Conservation (phyloP, 1,140 invertebrate species). For the Drepana arcuata region DNA sequence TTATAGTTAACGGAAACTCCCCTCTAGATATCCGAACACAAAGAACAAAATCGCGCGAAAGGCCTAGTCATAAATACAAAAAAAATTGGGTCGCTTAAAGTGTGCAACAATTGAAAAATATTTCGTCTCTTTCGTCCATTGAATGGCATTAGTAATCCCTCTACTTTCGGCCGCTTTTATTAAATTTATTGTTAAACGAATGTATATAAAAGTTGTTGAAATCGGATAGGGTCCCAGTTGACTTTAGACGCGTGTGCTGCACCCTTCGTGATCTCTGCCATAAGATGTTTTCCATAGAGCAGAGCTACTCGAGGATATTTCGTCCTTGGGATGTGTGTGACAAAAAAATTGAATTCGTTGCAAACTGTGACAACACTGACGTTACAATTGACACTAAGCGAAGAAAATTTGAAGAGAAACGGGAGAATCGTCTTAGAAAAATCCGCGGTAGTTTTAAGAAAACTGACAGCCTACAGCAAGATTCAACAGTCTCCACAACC, state of each 20-base stretch:
- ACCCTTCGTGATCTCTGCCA: slow-evolving; percentile 15
- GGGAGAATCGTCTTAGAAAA: slow-evolving; percentile 57
- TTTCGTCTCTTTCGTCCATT: slow-evolving; percentile 65
- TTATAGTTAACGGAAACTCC: slow-evolving; percentile 7
- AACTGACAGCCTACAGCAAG: slow-evolving; percentile 53
- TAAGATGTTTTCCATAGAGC: slow-evolving; percentile 46
- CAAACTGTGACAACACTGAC: slow-evolving; percentile 21
- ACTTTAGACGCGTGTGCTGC: slow-evolving; percentile 34
- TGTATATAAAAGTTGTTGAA: slow-evolving; percentile 69
- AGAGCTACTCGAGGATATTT: slow-evolving; percentile 56
- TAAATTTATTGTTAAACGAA: slow-evolving; percentile 70
- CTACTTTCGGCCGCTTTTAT: slow-evolving; percentile 59
- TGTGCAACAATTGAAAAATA: slow-evolving; percentile 70
- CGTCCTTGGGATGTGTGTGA: slow-evolving; percentile 66
- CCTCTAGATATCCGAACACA: slow-evolving; percentile 9
- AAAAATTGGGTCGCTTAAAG: slow-evolving; percentile 24
- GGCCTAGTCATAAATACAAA: slow-evolving; percentile 10
- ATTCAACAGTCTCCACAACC: slow-evolving; percentile 71
- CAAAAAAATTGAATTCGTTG: slow-evolving; percentile 19
- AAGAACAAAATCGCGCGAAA: slow-evolving; percentile 8
- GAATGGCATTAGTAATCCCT: slow-evolving; percentile 61
- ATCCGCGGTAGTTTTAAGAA: slow-evolving; percentile 56
- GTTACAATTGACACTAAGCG: slow-evolving; percentile 27
- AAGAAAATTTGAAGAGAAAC: slow-evolving; percentile 31
- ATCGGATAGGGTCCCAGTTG: slow-evolving; percentile 59